phyloP scores from a whole-genome alignment of 2,888 invertebrate species.

The Spisula subtruncata region DNA sequence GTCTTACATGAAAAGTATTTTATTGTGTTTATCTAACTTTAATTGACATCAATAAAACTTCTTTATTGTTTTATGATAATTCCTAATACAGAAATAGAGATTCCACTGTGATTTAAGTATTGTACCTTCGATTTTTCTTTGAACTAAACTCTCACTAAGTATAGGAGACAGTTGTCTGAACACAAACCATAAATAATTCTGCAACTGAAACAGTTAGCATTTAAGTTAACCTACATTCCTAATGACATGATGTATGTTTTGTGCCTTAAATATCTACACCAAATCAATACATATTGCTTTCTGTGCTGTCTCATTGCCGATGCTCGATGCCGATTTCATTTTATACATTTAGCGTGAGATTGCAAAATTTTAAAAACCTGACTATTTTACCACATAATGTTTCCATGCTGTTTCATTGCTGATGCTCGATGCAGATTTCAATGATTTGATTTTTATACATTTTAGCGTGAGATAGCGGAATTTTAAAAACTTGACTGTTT shows the following conservation, averaged over 20 bases:
- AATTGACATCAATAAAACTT: not conserved
- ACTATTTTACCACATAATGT: not conserved
- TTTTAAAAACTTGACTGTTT: not conserved
- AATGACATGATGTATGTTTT: not conserved
- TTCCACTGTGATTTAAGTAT: not conserved
- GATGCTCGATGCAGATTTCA: not conserved
- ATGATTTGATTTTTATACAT: too few species aligned
- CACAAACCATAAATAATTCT: not conserved
- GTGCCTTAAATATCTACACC: not conserved
- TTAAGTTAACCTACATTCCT: conserved; percentile 9
- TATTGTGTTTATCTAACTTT: not conserved
- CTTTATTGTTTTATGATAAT: not conserved
- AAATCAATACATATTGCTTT: conserved; percentile 4
- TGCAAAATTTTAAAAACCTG: not conserved
- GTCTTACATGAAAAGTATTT: too few species aligned
- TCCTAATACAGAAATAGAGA: not conserved
- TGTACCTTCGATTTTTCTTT: not conserved
- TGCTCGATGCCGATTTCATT: not conserved
- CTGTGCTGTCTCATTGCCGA: not conserved
- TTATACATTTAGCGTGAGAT: not conserved
- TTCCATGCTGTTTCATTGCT: not conserved
- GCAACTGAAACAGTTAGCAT: not conserved
- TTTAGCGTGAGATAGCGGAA: too few species aligned
- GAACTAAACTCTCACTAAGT: not conserved
- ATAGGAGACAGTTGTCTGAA: conserved; percentile 7